phyloP scores from a whole-genome alignment of 2,113 vertebrate genomes.

The Malurus elegans region DNA sequence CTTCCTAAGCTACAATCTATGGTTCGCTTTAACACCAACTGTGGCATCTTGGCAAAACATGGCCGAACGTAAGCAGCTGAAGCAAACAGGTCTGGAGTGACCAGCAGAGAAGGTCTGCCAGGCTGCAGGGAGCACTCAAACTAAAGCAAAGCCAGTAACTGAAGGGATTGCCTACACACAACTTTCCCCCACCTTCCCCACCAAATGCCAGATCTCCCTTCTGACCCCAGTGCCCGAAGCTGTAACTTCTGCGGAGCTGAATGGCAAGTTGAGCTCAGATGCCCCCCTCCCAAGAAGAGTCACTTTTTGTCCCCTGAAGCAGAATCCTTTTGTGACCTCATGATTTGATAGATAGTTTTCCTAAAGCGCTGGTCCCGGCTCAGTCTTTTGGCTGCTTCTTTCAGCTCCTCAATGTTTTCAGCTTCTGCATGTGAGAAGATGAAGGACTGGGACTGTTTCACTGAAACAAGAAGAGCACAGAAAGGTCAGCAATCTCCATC shows the following conservation, averaged over 20 bases:
- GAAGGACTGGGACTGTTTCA: constrained; percentile 92
- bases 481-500: not conserved
- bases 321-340: constrained; percentile 74
- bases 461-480: constrained; percentile 70
- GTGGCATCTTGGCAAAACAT: not conserved
- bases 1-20: not conserved
- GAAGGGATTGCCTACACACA: not conserved
- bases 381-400: constrained; percentile 83
- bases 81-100: not conserved
- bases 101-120: not conserved
- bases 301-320: constrained; percentile 67
- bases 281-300: not conserved
- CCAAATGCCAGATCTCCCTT: not conserved
- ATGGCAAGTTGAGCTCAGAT: not conserved
- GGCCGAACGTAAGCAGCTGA: not conserved
- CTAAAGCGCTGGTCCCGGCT: constrained; percentile 88
- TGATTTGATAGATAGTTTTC: constrained; percentile 85
- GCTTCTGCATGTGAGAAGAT: constrained; percentile 73
- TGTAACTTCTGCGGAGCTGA: not conserved
- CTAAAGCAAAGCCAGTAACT: constrained; percentile 9
- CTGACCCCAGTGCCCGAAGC: not conserved
- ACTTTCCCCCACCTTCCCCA: not conserved
- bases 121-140: not conserved
- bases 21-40: not conserved
- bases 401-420: constrained; percentile 83